Evolutionary conservation across 2,113 vertebrate species (phyloP), one percentile per base, ranked within the genome.

Genomic region (Terrapene triunguis): DNA sequence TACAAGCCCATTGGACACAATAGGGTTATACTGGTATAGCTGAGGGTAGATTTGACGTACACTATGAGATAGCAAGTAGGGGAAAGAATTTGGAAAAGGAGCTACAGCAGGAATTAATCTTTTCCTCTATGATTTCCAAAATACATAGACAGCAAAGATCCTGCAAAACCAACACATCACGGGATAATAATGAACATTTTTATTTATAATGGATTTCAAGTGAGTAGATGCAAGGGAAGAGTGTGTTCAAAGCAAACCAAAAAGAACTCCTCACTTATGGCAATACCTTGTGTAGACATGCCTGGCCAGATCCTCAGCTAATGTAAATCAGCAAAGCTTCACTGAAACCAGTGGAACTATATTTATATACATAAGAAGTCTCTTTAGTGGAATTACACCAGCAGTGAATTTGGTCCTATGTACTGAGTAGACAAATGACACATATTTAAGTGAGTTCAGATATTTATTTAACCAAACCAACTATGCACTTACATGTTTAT

Each of bases 391-490:
- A 83, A 6, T 4, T 42, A 14, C 25, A 88, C 24, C 14, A 83
- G 82, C 65, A 88, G 74, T 86, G 35, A 89, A 69, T 69, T 69
- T 69, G 35, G 38, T 76, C 38, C 72, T 76, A 3, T 47, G 78
- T 74, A 80, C 3, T 2, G 55, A 86, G 51, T 57, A 81, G 25
- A 5, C 22, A 44, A 35, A 21, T 0, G 0, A 53, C 8, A 22
- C 1, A 2, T 24, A 80, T 72, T 87, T 87, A 50, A 57, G 50
- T 47, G 81, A 25, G 10, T 92, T 19, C 57, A 91, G 47, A 80
- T 8, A 25, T 13, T 90, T 10, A 29, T 78, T 82, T 89, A 88
- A 57, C 72, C 55, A 55, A 47, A 19, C 82, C 82, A 92, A 1
- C 44, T 55, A 8, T 44, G 35, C 53, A 84, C 74, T 48, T 27